phyloP scores from a whole-genome alignment of 2,888 invertebrate genomes.

The Torymus auratus region DNA sequence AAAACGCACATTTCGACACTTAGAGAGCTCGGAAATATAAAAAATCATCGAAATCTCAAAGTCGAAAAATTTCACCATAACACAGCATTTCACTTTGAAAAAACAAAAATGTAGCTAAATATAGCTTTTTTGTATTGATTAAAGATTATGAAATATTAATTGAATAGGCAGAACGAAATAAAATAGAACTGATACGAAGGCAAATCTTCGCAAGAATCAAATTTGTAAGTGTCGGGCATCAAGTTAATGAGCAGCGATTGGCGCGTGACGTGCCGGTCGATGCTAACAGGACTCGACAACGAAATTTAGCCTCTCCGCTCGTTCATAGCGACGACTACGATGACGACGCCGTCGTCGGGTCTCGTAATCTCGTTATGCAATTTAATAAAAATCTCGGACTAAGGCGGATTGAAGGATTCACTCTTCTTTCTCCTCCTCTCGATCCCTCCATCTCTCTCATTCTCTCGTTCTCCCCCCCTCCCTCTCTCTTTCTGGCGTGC shows the following conservation, averaged over 20 bases:
- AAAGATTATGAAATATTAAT: too few species aligned
- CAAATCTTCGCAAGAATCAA: constrained; percentile 13
- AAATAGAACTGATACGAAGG: background rate
- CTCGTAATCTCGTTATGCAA: constrained; percentile 51
- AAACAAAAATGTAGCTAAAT: too few species aligned
- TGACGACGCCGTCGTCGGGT: constrained; percentile 1
- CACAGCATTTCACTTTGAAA: too few species aligned
- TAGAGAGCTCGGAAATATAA: too few species aligned
- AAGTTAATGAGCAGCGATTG: constrained; percentile 45
- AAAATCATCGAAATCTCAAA: too few species aligned
- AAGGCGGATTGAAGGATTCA: constrained; percentile 38
- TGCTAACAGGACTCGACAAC: constrained; percentile 46
- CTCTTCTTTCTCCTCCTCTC: background rate
- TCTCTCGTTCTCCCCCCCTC: background rate
- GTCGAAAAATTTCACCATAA: too few species aligned
- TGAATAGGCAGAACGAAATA: too few species aligned
- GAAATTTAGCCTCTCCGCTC: constrained; percentile 22
- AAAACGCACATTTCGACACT: too few species aligned
- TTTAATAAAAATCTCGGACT: constrained; percentile 49
- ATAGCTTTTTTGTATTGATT: too few species aligned
- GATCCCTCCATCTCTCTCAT: background rate
- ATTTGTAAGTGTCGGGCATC: constrained; percentile 34
- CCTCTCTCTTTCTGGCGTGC: background rate
- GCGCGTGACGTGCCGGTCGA: background rate
- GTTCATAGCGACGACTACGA: background rate